Evolutionary conservation across 1,140 invertebrate genomes (phyloP).

Genomic region (Cherax destructor): DNA sequence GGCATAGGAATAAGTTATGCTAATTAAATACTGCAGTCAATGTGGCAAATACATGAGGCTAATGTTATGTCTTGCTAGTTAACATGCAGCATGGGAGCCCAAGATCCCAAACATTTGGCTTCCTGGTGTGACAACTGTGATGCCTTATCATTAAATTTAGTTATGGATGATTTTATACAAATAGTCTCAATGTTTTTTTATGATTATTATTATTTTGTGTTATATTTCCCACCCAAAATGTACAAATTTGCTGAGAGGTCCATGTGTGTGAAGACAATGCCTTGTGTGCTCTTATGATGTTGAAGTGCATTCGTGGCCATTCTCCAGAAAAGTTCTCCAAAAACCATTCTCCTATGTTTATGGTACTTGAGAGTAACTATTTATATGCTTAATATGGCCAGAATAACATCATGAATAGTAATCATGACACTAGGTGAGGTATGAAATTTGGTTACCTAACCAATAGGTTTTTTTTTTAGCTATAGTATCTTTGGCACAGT

Average conservation of each 20-base stretch:
- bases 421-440: slow-evolving; percentile 20
- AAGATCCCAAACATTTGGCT: slow-evolving; percentile 54
- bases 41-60: slow-evolving; percentile 19
- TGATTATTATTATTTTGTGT: slow-evolving; percentile 46
- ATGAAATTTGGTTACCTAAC: slow-evolving; percentile 22
- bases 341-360: slow-evolving; percentile 23
- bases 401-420: background rate
- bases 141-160: slow-evolving; percentile 68
- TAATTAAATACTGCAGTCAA: background rate
- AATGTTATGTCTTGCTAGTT: background rate
- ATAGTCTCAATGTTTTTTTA: slow-evolving; percentile 48
- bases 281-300: slow-evolving; percentile 58
- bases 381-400: slow-evolving; percentile 19
- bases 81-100: slow-evolving; percentile 37
- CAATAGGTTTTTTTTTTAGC: slow-evolving; percentile 10
- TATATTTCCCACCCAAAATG: slow-evolving; percentile 64
- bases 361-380: slow-evolving; percentile 19
- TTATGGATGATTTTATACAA: slow-evolving; percentile 55
- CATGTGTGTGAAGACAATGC: slow-evolving; percentile 65
- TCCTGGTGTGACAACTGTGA: slow-evolving; percentile 64
- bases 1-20: background rate
- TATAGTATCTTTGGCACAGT: slow-evolving; percentile 24
- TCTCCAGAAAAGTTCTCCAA: slow-evolving; percentile 31
- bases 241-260: slow-evolving; percentile 68
- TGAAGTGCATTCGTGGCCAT: slow-evolving; percentile 45